These are phyloP conservation scores for Caenorhabditis parvicauda DNA, from an alignment of 2,888 invertebrate species.

Conservation along the genomic window DNA sequence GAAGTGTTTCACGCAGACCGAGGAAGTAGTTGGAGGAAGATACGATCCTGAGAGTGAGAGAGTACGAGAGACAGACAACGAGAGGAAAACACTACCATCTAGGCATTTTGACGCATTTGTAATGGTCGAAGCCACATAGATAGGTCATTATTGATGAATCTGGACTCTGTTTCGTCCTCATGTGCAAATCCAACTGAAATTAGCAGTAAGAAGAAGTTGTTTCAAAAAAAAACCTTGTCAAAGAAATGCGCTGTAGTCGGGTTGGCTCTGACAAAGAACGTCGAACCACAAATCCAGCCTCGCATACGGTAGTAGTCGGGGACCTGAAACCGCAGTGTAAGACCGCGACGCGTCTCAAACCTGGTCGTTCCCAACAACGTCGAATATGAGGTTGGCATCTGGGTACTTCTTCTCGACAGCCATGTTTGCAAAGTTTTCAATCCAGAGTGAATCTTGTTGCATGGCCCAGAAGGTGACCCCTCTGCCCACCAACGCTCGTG, in stretches of 20 bases:
- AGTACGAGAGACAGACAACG: background rate
- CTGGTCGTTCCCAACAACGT: conserved; percentile 41
- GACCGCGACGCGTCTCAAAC: conserved; percentile 1
- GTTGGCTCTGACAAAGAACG: conserved; percentile 34
- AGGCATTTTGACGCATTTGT: conserved; percentile 31
- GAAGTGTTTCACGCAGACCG: conserved; percentile 25
- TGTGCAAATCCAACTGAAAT: conserved; percentile 30
- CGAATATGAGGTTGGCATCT: conserved; percentile 29
- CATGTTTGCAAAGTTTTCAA: conserved; percentile 34
- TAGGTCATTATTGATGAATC: conserved; percentile 47
- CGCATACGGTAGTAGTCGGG: conserved; percentile 32
- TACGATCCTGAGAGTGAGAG: conserved; percentile 23
- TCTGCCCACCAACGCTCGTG: conserved; percentile 24
- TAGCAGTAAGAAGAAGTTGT: background rate
- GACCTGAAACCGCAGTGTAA: conserved; percentile 12
- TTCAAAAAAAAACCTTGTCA: conserved; percentile 10
- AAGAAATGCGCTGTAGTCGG: conserved; percentile 32
- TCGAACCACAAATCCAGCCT: conserved; percentile 48
- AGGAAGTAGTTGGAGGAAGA: conserved; percentile 38
- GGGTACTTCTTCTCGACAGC: conserved; percentile 28
- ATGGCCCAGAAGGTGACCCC: conserved; percentile 41
- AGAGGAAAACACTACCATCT: too few species aligned
- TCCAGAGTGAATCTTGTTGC: conserved; percentile 46
- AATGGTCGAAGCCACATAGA: conserved; percentile 32
- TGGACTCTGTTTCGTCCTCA: conserved; percentile 32